Conservation (phyloP, 2,888 invertebrate genomes). For the Eupithecia abbreviata region DNA sequence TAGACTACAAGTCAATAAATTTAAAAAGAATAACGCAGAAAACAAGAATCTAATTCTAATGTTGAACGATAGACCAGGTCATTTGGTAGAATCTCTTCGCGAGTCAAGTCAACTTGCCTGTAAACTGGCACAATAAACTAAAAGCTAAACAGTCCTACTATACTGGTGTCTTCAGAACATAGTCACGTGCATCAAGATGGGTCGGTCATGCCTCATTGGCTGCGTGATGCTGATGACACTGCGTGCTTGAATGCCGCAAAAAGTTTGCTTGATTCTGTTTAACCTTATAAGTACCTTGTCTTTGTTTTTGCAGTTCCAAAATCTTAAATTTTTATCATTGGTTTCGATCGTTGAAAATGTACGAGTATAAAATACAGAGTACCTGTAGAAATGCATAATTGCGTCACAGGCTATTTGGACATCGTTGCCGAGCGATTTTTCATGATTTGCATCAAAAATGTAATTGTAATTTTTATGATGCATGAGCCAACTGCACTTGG, state of each 20-base stretch:
- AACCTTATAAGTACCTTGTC: conserved; percentile 4
- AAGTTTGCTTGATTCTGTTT: conserved; percentile 19
- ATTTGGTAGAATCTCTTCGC: background rate
- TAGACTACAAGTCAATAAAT: background rate
- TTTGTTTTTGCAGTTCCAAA: background rate
- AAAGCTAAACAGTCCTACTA: background rate
- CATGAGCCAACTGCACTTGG: conserved; percentile 18
- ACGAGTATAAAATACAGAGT: background rate
- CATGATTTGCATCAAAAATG: conserved; percentile 1
- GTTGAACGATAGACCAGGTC: background rate
- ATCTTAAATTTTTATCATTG: background rate
- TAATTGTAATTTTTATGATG: conserved; percentile 27
- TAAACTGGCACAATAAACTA: background rate
- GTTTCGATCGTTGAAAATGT: background rate
- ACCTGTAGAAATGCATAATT: background rate
- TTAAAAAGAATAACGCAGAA: too few relatives aligned
- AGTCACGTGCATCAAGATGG: conserved; percentile 68
- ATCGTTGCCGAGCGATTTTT: background rate
- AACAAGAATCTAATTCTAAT: background rate
- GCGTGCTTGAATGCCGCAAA: conserved; percentile 30
- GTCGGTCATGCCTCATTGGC: conserved; percentile 48
- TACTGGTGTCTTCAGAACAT: background rate
- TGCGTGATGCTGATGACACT: conserved; percentile 34
- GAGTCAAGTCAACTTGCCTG: background rate
- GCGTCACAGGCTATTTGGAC: background rate